Evolutionary conservation across 2,888 invertebrate species (phyloP), one percentile per base, ranked within the genome.

Genomic region (Pristionchus exspectatus): DNA sequence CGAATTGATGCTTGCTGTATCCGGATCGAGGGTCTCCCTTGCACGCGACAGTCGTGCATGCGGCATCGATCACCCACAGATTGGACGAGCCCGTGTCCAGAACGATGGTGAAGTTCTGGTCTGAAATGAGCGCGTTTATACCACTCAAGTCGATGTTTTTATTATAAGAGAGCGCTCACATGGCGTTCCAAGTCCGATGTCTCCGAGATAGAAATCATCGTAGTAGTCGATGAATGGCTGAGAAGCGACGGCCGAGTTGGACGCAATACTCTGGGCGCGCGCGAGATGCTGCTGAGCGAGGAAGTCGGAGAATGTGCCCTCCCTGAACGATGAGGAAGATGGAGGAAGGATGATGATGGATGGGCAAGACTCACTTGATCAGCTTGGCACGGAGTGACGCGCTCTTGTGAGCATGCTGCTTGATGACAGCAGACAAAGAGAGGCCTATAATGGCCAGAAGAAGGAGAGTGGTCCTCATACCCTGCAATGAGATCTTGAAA

Each of bases 191-290:
- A 94, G 90, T 89, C 93, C 92, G 92, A 93, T 93, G 92, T 93
- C 92, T 90, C 93, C 94, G 88, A 94, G 93, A 91, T 94, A 94
- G 93, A 94, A 93, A 91, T 93, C 93, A 89, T 93, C 93, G 87
- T 87, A 93, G 90, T 93, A 94, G 91, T 93, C 93, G 90, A 93
- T 81, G 92, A 93, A 93, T 56, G 93, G 93, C 90, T 93, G 92
- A n/a, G 89, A 90, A 30, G 92, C 93, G 27, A 91, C 66, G n/a
- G 50, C 87, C 18, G 66, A 63, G 89, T 90, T 90, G 66, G 91
- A 90, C 27, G 88, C 85, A 69, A 1, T 7, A 3, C 18, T 14
- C 54, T 91, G 89, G 87, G 90, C n/a, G 18, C 91, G 90, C 72
- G 83, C 54, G 30, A 89, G 88, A 72, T 90, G 89, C 88, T 89